A percentile compares a stretch with the other conserved stretches of the same genome.
These are phyloP conservation scores for Slavum lentiscoides DNA, from an alignment of 2,888 invertebrate genomes.

Conservation along the genomic window DNA sequence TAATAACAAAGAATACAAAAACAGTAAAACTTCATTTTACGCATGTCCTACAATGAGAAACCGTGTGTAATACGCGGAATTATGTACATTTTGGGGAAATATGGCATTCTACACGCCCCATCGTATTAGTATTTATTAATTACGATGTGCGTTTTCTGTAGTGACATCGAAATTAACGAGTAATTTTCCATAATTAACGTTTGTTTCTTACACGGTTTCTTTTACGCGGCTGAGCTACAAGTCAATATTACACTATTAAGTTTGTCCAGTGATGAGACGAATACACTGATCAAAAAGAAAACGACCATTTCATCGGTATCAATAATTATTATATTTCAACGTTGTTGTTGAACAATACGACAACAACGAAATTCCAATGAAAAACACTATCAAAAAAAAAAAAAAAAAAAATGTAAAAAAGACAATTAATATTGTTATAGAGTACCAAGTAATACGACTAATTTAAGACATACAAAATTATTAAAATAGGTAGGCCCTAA, in stretches of 20 bases:
- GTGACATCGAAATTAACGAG: too few species aligned
- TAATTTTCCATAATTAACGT: not conserved
- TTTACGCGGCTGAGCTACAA: too few species aligned
- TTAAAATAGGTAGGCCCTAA: slow-evolving; percentile 51
- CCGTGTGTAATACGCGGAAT: too few species aligned
- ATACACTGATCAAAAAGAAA: not conserved
- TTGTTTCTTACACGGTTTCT: not conserved
- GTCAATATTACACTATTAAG: not conserved
- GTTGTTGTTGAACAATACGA: not conserved
- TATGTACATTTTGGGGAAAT: too few species aligned
- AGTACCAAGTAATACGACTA: slow-evolving; percentile 33
- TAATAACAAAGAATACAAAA: too few species aligned
- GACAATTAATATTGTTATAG: slow-evolving; percentile 30
- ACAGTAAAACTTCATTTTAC: too few species aligned
- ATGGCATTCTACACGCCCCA: too few species aligned
- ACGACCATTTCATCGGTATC: not conserved
- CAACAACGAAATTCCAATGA: slow-evolving; percentile 18
- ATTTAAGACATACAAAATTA: slow-evolving; percentile 33
- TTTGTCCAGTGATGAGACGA: not conserved
- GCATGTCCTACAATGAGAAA: too few species aligned
- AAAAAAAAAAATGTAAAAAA: slow-evolving; percentile 23
- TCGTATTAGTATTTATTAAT: too few species aligned
- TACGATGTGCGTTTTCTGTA: too few species aligned
- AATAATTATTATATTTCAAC: slow-evolving; percentile 12
- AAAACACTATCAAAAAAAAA: slow-evolving; percentile 13